Evolutionary conservation across 1,140 invertebrate species (phyloP), one percentile per base, ranked within the genome.

Genomic region (Drosophila quadrilineata): DNA sequence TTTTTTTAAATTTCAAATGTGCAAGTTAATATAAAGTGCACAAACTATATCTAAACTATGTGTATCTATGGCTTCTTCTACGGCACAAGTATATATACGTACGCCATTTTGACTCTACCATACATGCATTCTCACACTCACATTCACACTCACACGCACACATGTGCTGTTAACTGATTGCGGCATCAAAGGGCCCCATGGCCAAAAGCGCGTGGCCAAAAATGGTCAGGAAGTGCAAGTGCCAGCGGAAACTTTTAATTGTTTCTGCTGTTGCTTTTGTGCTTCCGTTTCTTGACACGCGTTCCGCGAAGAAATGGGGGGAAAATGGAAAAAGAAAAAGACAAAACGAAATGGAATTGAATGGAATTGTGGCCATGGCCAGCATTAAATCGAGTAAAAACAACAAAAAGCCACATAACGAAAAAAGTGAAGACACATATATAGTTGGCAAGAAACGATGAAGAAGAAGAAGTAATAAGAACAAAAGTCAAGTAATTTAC

Each of bases 241-340:
- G 77, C 73, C 77, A 84, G 67, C 77, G 77, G 77, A 84, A 84
- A 84, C 79, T 84, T 84, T 84, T 84, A 84, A 84, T 84, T 84
- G 79, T 84, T 84, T 84, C 79, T 85, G 79, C 77, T 62, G 69
- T 77, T 84, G 77, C 76, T 57, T 80, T 72, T 75, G 59, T 59
- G 68, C 70, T 74, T 84, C 77, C 77, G 77, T 64, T 77, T 77
- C 73, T 62, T 57, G n/a, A n/a, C n/a, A n/a, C n/a, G n/a, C n/a
- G n/a, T n/a, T n/a, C n/a, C n/a, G 58, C 53, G 26, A 82, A 68
- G 62, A 52, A 65, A 66, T 26, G 43, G 31, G 17, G 36, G 29
- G 50, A 12, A 21, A 26, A 38, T 28, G 22, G 22, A 41, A 16
- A 43, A 10, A 12, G 17, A 43, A 28, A 10, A 19, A 31, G 8